phyloP scores from a whole-genome alignment of 2,113 vertebrate genomes.

The Thermophis baileyi region DNA sequence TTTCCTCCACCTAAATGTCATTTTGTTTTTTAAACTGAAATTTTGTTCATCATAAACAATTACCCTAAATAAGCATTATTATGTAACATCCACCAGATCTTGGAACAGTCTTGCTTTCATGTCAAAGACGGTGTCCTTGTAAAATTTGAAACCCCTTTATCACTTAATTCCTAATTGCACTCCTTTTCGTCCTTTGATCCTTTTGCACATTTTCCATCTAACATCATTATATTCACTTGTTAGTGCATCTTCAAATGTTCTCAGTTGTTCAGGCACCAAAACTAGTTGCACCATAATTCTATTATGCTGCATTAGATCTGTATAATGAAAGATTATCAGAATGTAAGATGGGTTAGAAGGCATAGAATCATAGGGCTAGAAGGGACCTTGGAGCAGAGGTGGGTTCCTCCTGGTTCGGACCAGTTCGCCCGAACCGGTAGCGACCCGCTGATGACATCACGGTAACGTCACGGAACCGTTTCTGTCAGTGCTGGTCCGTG shows the following conservation, averaged over 20 bases:
- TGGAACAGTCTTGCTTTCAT: slow-evolving; percentile 44
- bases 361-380: not conserved
- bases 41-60: not conserved
- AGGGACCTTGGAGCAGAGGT: not conserved
- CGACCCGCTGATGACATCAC: too few species aligned
- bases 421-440: too few species aligned
- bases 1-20: not conserved
- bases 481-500: too few species aligned
- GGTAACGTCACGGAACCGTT: too few species aligned
- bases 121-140: slow-evolving; percentile 21
- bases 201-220: slow-evolving; percentile 32
- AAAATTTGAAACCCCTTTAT: slow-evolving; percentile 36
- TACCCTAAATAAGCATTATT: not conserved
- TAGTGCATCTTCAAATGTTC: slow-evolving; percentile 15
- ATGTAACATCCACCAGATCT: not conserved
- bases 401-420: too few species aligned
- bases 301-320: not conserved
- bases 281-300: not conserved
- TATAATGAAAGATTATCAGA: slow-evolving; percentile 1
- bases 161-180: slow-evolving; percentile 41
- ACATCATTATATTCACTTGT: not conserved
- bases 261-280: slow-evolving; percentile 1
- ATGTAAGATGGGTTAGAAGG: slow-evolving; percentile 1
- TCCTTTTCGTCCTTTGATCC: slow-evolving; percentile 47
- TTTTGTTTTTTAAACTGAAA: not conserved